Base-by-base conservation (phyloP, 2,113 vertebrate species). In the Willisornis vidua region DNA sequence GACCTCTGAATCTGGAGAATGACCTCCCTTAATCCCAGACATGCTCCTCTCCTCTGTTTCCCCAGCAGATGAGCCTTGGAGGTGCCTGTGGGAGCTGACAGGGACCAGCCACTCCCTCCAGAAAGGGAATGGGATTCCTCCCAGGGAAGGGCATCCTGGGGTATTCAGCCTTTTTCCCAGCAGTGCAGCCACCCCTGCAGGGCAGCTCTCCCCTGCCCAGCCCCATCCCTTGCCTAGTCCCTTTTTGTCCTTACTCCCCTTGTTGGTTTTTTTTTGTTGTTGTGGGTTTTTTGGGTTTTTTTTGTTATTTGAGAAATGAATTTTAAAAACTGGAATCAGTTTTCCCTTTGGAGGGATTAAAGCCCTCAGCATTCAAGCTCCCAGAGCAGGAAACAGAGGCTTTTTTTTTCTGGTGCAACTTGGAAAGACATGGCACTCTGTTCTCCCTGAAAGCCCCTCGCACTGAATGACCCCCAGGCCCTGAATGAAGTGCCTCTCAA, bases 401-500 rank as follows among this genome's bases (percentile, higher is more conserved):
- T 93, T 93, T 96, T 95, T 95, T 96, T 90, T 68, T 67, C 82
- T 76, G 84, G 39, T 80, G 51, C 57, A 55, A 78, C 93, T 85
- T 23, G 73, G 98, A 96, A 98, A 98, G 97, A 97, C 97, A 94
- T 79, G 92, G 97, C 63, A 91, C 98, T 97, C 97, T 97, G 98
- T 98, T 98, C 98, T 94, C 97, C 98, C 98, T 98, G 97, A 97
- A 97, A 95, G 85, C 97, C 97, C 98, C 98, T 97, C 96, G 88
- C 83, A 88, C 97, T 97, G 97, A 98, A 98, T 98, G 98, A 98
- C 98, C 98, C 96, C 94, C 97, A 92, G 97, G 94, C 96, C 94
- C 98, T 98, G 98, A 99, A 98, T 98, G 98, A 98, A 98, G 98
- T 98, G 98, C 98, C 98, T 99, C 99, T 99, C 98, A 99, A 99